phyloP scores from a whole-genome alignment of 2,888 invertebrate species.

The Nudaria mundana region DNA sequence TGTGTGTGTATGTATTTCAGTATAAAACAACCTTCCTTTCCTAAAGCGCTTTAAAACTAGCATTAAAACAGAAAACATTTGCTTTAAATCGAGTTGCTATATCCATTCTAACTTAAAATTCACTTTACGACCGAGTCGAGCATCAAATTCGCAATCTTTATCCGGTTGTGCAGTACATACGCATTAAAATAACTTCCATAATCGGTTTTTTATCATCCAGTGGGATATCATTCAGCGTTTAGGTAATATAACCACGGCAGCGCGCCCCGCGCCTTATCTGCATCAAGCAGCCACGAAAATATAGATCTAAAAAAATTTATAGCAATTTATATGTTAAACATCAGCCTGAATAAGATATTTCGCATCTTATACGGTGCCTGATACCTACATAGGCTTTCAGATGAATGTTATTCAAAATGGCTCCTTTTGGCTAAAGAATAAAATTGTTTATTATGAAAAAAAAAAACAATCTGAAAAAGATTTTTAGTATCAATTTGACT shows the following conservation, averaged over 20 bases:
- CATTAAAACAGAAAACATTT: not conserved
- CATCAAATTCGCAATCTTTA: conserved; percentile 29
- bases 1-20: too few species aligned
- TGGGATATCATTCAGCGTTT: conserved; percentile 51
- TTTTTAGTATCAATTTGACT: too few species aligned
- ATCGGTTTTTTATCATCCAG: conserved; percentile 47
- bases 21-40: not conserved
- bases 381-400: conserved; percentile 39
- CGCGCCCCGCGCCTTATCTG: conserved; percentile 55
- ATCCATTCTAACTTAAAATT: too few species aligned
- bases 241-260: conserved; percentile 54
- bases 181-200: conserved; percentile 36
- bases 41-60: not conserved
- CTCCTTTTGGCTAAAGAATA: conserved; percentile 12
- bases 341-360: conserved; percentile 65
- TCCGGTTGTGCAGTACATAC: conserved; percentile 24
- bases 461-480: not conserved
- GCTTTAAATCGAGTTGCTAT: not conserved
- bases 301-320: conserved; percentile 72
- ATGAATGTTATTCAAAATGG: conserved; percentile 32
- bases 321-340: conserved; percentile 77
- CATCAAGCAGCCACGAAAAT: conserved; percentile 58
- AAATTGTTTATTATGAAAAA: not conserved
- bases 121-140: conserved; percentile 7
- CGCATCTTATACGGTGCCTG: conserved; percentile 50